A percentile compares a stretch with the other conserved stretches of the same genome.
phyloP scores from a whole-genome alignment of 2,113 vertebrate genomes.

The Aptenodytes forsteri region DNA sequence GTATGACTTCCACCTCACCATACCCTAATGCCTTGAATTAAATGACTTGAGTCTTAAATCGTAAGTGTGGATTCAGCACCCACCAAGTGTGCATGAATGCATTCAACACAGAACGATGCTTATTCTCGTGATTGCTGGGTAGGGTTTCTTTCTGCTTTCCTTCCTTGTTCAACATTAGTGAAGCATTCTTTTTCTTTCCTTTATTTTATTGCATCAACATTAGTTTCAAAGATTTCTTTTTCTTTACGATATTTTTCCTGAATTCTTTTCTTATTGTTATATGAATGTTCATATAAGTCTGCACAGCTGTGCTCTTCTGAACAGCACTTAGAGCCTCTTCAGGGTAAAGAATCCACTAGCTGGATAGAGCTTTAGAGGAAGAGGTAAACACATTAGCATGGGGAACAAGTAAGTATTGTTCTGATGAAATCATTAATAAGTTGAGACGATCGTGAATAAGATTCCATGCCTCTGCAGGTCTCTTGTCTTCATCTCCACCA shows the following conservation, averaged over 20 bases:
- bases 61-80: background rate
- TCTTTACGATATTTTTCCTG: background rate
- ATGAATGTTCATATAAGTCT: background rate
- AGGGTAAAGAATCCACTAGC: background rate
- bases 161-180: background rate
- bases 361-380: background rate
- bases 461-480: background rate
- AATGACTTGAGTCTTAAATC: background rate
- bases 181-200: background rate
- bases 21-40: background rate
- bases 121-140: background rate
- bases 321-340: background rate
- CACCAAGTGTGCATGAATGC: background rate
- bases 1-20: background rate
- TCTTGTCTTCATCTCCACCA: background rate
- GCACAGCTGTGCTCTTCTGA: background rate
- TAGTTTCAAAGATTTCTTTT: background rate
- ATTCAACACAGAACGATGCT: background rate
- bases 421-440: background rate
- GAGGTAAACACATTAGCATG: background rate
- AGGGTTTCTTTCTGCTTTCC: background rate
- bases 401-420: background rate
- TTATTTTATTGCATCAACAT: background rate
- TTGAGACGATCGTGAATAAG: rapidly evolving
- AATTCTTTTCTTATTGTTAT: background rate